Conservation (phyloP, 1,140 invertebrate species). For the Lucilia cuprina region DNA sequence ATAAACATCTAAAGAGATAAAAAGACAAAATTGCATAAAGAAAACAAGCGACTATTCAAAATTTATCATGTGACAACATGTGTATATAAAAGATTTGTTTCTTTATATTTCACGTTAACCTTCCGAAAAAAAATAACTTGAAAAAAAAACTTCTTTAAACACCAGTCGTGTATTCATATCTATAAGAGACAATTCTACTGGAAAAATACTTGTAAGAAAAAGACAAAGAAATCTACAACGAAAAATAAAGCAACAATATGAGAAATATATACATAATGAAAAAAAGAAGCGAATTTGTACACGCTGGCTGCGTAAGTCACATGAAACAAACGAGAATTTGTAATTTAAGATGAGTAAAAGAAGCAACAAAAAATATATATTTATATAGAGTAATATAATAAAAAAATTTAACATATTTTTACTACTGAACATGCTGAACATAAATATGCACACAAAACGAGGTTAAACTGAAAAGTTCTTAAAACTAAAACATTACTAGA, state of each 20-base stretch:
- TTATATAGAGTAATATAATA: neutral
- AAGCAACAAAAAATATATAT: neutral
- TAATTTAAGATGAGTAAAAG: neutral
- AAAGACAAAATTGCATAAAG: neutral
- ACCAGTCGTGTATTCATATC: neutral
- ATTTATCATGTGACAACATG: conserved; percentile 33
- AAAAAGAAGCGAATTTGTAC: neutral
- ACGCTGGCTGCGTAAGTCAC: conserved; percentile 1
- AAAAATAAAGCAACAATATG: neutral
- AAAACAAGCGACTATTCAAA: neutral
- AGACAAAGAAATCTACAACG: neutral
- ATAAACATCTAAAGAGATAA: neutral
- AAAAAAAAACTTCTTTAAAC: neutral
- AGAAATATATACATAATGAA: neutral
- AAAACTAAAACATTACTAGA: too few relatives aligned
- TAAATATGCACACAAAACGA: neutral
- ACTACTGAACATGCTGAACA: neutral
- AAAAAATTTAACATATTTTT: neutral
- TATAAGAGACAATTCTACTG: neutral
- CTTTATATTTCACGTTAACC: neutral
- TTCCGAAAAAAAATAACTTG: neutral
- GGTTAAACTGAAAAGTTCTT: too few relatives aligned
- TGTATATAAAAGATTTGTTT: neutral
- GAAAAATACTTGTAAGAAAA: neutral
- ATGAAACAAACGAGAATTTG: neutral